phyloP scores from a whole-genome alignment of 2,797 vertebrate genomes.

The Florisuga fusca region DNA sequence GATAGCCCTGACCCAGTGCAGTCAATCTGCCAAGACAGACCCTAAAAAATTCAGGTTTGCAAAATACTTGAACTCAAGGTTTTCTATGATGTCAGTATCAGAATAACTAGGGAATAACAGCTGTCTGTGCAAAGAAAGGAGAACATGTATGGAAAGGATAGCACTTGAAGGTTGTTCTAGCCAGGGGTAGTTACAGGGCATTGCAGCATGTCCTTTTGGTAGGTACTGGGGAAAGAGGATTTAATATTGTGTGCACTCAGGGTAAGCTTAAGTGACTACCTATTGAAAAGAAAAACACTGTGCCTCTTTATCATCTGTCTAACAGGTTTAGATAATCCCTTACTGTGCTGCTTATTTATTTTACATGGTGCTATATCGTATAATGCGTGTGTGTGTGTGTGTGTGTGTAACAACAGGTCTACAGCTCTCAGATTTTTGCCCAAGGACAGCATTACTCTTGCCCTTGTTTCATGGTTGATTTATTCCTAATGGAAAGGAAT shows the following conservation, averaged over 20 bases:
- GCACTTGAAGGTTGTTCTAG: neutral
- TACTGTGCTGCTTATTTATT: slow-evolving; percentile 42
- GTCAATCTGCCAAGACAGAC: neutral
- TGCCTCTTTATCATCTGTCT: neutral
- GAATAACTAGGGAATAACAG: neutral
- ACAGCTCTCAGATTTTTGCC: slow-evolving; percentile 1
- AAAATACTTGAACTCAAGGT: neutral
- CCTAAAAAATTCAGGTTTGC: neutral
- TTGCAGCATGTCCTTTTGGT: neutral
- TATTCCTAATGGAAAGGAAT: slow-evolving; percentile 58
- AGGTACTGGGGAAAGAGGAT: neutral
- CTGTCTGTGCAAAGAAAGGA: neutral
- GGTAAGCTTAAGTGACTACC: slow-evolving; percentile 4
- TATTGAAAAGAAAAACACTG: slow-evolving; percentile 21
- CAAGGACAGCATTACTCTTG: slow-evolving; percentile 33
- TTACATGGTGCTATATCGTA: slow-evolving; percentile 21
- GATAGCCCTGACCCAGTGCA: too few species aligned
- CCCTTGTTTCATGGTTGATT: slow-evolving; percentile 48
- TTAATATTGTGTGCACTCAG: neutral
- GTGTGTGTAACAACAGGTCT: neutral
- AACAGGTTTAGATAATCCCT: slow-evolving; percentile 48
- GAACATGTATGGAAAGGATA: neutral
- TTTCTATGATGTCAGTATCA: neutral
- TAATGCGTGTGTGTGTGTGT: neutral
- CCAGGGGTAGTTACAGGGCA: neutral